Evolutionary conservation across 2,113 vertebrate species (phyloP).

Genomic region (Pelusios castaneus): DNA sequence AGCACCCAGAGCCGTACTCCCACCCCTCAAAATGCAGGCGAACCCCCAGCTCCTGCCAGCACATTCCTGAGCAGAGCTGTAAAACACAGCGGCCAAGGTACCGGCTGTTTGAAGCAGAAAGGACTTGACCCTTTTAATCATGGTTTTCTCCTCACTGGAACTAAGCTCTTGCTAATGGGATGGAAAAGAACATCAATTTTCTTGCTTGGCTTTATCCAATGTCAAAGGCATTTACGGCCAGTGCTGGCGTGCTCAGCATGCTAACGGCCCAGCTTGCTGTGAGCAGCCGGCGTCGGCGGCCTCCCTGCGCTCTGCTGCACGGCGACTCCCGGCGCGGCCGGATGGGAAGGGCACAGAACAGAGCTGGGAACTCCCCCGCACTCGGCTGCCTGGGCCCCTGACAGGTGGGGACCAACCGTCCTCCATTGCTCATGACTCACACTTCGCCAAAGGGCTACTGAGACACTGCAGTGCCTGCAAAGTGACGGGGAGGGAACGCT

Average conservation of each 20-base stretch:
- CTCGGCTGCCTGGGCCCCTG: background rate
- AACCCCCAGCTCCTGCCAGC: background rate
- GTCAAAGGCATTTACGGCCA: slow-evolving; percentile 71
- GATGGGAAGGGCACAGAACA: too few relatives aligned
- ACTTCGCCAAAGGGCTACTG: background rate
- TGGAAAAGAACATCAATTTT: slow-evolving; percentile 77
- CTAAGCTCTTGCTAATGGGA: slow-evolving; percentile 71
- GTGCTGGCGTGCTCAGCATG: slow-evolving; percentile 53
- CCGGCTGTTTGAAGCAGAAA: background rate
- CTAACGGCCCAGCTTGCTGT: background rate
- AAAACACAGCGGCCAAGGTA: background rate
- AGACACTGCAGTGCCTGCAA: background rate
- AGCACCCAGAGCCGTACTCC: background rate
- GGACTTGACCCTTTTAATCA: slow-evolving; percentile 68
- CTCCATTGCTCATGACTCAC: background rate
- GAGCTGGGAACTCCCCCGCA: background rate
- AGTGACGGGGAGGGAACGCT: background rate
- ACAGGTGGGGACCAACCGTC: background rate
- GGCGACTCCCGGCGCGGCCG: background rate
- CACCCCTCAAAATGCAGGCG: background rate
- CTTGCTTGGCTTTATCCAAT: slow-evolving; percentile 75
- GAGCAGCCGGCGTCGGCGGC: background rate
- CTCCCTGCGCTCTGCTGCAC: too few relatives aligned
- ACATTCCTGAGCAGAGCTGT: background rate
- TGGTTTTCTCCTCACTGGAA: slow-evolving; percentile 66